phyloP scores from a whole-genome alignment of 2,113 vertebrate genomes.

The Theristicus caerulescens region DNA sequence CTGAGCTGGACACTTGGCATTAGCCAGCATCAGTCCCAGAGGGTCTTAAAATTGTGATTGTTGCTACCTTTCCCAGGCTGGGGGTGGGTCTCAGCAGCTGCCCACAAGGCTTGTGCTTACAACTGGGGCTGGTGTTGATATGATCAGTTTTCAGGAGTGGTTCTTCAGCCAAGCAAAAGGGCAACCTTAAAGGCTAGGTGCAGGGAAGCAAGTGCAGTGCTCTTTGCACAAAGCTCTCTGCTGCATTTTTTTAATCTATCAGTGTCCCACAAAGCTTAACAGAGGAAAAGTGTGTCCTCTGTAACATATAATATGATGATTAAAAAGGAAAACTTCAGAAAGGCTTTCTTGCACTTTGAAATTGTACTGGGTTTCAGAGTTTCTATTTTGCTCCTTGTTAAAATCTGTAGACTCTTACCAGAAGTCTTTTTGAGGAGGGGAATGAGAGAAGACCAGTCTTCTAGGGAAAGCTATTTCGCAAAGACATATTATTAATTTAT shows the following conservation, averaged over 20 bases:
- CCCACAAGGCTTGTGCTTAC: neutral
- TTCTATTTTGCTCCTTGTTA: neutral
- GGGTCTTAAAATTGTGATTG: neutral
- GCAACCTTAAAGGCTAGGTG: neutral
- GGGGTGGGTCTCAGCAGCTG: neutral
- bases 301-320: neutral
- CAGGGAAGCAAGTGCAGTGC: neutral
- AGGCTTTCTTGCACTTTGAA: neutral
- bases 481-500: neutral
- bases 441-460: neutral
- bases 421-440: neutral
- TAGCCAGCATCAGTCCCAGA: neutral
- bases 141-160: neutral
- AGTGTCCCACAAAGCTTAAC: neutral
- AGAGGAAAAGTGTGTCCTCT: neutral
- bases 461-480: neutral
- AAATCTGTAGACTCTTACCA: neutral
- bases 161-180: neutral
- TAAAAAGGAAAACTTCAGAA: neutral
- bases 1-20: neutral
- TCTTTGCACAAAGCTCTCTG: neutral
- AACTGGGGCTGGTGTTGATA: neutral
- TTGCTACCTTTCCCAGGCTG: neutral
- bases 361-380: neutral
- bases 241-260: neutral